Evolutionary conservation across 2,888 invertebrate genomes (phyloP), one percentile per base, ranked within the genome.

Genomic region (Mongoloraphidia duomilia): DNA sequence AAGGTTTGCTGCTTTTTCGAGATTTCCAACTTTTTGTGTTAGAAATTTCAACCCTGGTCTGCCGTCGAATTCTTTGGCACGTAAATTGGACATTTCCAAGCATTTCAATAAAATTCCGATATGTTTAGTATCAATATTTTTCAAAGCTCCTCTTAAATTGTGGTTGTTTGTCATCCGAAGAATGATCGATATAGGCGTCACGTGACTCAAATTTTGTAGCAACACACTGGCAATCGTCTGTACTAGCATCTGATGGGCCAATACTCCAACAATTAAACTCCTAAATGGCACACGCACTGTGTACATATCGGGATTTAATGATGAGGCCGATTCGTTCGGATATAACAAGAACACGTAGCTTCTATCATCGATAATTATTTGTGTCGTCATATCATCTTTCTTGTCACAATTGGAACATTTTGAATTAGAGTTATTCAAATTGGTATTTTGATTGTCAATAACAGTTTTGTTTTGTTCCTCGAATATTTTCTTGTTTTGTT

Each of bases 31-130:
- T 71, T 94, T 94, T 66, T 95, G 94, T 53, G 93, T 81, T 3
- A 95, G 76, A 65, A 95, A 94, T 66, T 95, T 95, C 14, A 95
- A 71, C 0, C 94, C 94, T 0, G 94, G 94, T 35, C 94, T 76
- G 9, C 81, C 76, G 65, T 95, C 94, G 63, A 95, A 94, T 60
- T 88, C 87, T 63, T 83, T 75, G 0, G 93, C 85, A 50, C 88
- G 78, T 47, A 76, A 76, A 61, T 89, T 86, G 2, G 93, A 91
- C 51, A 85, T 75, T 57, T 90, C 84, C 53, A 94, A 72, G 59
- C 86, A 84, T 58, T 82, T 80, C 44, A 91, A 65, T 46, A 92
- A 71, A 49, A 82, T 79, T 57, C 84, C 80, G 3, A 79, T 70
- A 57, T 85, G 82, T 50, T 71, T 67, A 37, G 74, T 72, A 49